Percentiles rank a stretch among this genome's conserved stretches.
Conservation (phyloP, 2,113 vertebrate genomes). For the Menidia beryllina region DNA sequence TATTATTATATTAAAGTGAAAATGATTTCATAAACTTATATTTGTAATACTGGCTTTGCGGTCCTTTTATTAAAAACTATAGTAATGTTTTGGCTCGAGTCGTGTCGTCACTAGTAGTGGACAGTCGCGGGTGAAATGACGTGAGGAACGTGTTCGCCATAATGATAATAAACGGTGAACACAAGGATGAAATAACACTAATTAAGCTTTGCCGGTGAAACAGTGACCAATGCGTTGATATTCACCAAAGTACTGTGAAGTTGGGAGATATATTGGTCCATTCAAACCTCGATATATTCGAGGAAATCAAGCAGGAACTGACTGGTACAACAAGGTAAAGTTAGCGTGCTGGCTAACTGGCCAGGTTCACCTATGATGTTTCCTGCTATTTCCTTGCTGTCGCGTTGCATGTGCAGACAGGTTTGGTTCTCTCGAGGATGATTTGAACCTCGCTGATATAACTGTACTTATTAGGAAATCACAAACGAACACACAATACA, state of each 20-base stretch:
- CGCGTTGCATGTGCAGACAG: conserved; percentile 1
- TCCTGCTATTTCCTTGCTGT: conserved; percentile 17
- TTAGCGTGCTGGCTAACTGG: conserved; percentile 65
- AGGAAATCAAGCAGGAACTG: conserved; percentile 36
- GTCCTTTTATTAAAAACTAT: conserved; percentile 26
- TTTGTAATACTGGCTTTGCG: too few species aligned
- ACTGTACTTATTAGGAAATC: not conserved
- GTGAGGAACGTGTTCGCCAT: conserved; percentile 79
- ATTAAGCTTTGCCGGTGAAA: conserved; percentile 28
- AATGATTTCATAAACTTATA: too few species aligned
- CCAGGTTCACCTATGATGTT: conserved; percentile 34
- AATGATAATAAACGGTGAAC: conserved; percentile 79
- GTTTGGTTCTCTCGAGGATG: not conserved
- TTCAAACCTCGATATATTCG: not conserved
- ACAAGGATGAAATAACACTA: conserved; percentile 61
- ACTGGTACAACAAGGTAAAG: conserved; percentile 72
- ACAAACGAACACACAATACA: not conserved
- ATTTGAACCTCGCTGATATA: not conserved
- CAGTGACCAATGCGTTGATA: not conserved
- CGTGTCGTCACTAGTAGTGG: conserved; percentile 71
- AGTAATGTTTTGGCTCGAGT: conserved; percentile 29
- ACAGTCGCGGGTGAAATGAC: conserved; percentile 72
- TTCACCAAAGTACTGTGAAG: not conserved
- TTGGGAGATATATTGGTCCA: conserved; percentile 11
- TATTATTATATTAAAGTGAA: too few species aligned